Conservation (phyloP, 2,888 invertebrate genomes). For the Mythimna lalbum region DNA sequence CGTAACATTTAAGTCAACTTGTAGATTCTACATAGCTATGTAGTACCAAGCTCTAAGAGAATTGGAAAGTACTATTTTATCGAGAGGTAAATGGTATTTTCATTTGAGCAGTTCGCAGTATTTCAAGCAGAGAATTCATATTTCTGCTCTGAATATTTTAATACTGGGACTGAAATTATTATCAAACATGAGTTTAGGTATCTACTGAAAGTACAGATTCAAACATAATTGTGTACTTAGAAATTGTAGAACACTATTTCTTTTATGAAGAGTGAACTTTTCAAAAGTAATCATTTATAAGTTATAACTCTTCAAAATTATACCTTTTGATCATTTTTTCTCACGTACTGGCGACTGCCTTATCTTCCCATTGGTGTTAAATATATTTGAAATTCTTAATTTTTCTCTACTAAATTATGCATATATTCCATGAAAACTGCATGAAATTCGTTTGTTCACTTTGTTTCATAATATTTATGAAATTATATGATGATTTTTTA, state of each 20-base stretch:
- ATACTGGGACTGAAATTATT: conserved; percentile 10
- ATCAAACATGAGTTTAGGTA: conserved; percentile 13
- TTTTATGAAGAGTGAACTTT: neutral
- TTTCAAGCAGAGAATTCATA: conserved; percentile 53
- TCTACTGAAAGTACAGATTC: neutral
- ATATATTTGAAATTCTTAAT: too few species aligned
- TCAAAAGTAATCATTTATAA: too few species aligned
- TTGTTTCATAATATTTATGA: too few species aligned
- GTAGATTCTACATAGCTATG: neutral
- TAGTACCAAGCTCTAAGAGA: conserved; percentile 16
- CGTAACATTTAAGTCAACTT: neutral
- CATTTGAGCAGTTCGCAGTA: conserved; percentile 40
- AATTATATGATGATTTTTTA: too few species aligned
- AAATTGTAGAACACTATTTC: neutral
- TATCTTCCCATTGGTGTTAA: too few species aligned
- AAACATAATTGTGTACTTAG: neutral
- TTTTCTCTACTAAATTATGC: too few species aligned
- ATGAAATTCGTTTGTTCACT: too few species aligned
- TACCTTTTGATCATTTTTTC: neutral
- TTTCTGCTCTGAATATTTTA: conserved; percentile 35
- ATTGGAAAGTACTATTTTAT: conserved; percentile 27
- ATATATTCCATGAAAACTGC: too few species aligned
- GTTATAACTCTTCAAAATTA: neutral
- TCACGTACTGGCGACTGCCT: too few species aligned
- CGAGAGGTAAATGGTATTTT: conserved; percentile 48